Evolutionary conservation across 2,888 invertebrate species (phyloP), one percentile per base, ranked within the genome.

Genomic region (Epinotia brunnichana): DNA sequence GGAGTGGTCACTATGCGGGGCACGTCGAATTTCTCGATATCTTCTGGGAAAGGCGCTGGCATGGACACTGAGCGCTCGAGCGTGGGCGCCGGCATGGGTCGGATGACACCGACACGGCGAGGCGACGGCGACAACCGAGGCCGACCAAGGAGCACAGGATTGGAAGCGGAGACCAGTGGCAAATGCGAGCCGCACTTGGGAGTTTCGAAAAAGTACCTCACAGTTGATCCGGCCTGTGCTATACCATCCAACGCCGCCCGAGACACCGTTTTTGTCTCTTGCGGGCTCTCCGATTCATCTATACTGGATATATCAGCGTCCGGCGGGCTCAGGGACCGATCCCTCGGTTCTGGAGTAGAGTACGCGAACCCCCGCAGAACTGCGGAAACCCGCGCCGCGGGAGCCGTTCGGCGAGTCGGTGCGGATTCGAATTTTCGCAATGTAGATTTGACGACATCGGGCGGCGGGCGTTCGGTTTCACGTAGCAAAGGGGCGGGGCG

Each of bases 401-500:
- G 94, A 7, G 93, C 88, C 75, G 91, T 84, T 29, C 94, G 92
- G 1, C 94, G 92, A 77, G 95, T 91, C 13, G 95, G 95, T 0
- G 94, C 93, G 59, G 94, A 94, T 86, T 98, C 98, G 90, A 98
- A 98, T 82, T 97, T 96, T 82, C 96, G 95, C 75, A 97, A 94
- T 15, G 97, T 96, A 74, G 97, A 96, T 81, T 97, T 97, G 74
- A 98, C 98, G 77, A 98, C 95, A 92, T 98, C 98, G 0, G 96
- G 96, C 19, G 98, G 98, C 2, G 98, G 98, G 63, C 97, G 94
- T 82, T 97, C 97, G 15, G 95, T 95, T 77, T 96, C 96, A 79
- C 95, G 95, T 81, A 96, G 94, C 61, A 96, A 90, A 1, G 96
- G 95, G 60, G 92, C 94, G 78, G 95, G 94, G 80, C 94, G 94